Evolutionary conservation across 2,888 invertebrate species (phyloP).

Genomic region (Clivina fossor): DNA sequence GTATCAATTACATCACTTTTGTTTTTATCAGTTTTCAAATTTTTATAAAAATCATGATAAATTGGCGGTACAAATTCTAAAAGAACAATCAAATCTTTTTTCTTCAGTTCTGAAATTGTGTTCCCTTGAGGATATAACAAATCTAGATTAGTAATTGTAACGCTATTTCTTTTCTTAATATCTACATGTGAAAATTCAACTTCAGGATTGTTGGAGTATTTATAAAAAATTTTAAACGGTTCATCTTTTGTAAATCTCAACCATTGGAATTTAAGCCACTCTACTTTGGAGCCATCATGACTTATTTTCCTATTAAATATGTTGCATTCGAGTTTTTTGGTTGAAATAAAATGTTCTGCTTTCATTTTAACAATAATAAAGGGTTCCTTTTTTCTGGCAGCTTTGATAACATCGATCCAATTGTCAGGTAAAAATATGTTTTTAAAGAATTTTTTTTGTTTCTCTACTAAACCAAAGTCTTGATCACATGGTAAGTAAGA

Average conservation of each 20-base stretch:
- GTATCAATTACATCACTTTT: too few species aligned
- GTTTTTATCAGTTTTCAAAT: too few species aligned
- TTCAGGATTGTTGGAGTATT: neutral
- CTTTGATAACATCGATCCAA: too few species aligned
- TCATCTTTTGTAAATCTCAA: too few species aligned
- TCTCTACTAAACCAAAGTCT: constrained; percentile 35
- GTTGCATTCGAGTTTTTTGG: neutral
- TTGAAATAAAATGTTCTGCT: neutral
- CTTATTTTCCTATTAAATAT: neutral
- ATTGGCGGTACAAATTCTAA: constrained; percentile 1
- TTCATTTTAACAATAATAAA: neutral
- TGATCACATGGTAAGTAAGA: constrained; percentile 36
- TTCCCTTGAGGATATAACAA: neutral
- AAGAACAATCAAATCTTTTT: neutral
- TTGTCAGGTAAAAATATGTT: too few species aligned
- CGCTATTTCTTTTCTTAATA: neutral
- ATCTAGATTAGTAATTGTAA: neutral
- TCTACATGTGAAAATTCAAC: neutral
- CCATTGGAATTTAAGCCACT: constrained; percentile 1
- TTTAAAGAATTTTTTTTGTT: too few species aligned
- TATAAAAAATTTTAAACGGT: neutral
- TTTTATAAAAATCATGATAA: too few species aligned
- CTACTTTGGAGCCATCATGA: neutral
- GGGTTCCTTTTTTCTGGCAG: constrained; percentile 20
- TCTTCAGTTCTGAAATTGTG: too few species aligned